Evolutionary conservation across 2,797 vertebrate species (phyloP).

Genomic region (Anguilla megastoma): DNA sequence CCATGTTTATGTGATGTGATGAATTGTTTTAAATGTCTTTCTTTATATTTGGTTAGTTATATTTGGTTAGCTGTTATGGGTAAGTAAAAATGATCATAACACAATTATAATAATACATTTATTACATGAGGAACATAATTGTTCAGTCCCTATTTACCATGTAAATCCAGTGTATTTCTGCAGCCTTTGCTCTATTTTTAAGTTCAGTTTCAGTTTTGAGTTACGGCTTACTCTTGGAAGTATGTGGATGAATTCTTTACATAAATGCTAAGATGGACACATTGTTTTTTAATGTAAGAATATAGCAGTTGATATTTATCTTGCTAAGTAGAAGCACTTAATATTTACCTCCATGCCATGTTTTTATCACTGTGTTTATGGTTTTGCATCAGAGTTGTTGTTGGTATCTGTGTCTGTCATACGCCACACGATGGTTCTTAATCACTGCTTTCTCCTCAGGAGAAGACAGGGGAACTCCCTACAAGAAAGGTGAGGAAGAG

Average conservation of each 20-base stretch:
- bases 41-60: background rate
- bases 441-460: background rate
- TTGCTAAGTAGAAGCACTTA: background rate
- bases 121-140: background rate
- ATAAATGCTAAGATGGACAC: background rate
- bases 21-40: background rate
- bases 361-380: background rate
- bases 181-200: background rate
- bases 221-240: background rate
- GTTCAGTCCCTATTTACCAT: background rate
- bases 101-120: background rate
- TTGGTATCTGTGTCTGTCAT: background rate
- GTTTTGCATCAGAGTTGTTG: background rate
- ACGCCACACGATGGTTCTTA: background rate
- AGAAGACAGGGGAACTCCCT: conserved; percentile 59
- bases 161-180: background rate
- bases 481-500: conserved; percentile 77
- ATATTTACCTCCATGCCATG: background rate
- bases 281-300: background rate
- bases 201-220: background rate
- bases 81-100: conserved; percentile 37
- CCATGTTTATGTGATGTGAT: background rate
- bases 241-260: background rate
- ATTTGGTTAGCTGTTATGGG: conserved; percentile 23
- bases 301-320: background rate